A percentile compares a stretch with the other conserved stretches of the same genome.
phyloP scores from a whole-genome alignment of 1,140 invertebrate genomes.

The Drosophila sturtevanti region DNA sequence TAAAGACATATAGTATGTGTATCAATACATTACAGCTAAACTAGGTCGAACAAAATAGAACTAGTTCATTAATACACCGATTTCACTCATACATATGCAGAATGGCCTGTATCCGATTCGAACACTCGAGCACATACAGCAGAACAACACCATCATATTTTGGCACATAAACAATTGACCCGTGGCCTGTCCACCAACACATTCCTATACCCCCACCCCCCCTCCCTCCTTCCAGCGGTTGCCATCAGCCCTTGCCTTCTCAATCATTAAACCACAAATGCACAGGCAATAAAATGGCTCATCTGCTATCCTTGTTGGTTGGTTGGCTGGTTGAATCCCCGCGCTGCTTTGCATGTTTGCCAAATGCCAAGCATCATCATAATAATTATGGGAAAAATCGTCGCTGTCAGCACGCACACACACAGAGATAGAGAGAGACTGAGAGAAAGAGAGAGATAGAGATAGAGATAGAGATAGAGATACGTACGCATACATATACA shows the following conservation, averaged over 20 bases:
- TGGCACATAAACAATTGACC: constrained; percentile 60
- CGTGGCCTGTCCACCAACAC: constrained; percentile 2
- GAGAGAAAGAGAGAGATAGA: no score
- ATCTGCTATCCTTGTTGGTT: constrained; percentile 57
- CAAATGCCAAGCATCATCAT: constrained; percentile 79
- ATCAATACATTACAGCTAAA: no score
- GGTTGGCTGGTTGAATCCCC: constrained; percentile 16
- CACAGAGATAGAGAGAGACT: constrained; percentile 14
- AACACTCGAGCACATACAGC: neutral
- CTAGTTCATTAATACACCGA: neutral
- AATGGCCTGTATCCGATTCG: neutral
- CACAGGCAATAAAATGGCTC: constrained; percentile 72
- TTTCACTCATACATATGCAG: neutral
- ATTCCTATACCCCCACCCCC: neutral
- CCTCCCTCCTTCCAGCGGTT: neutral
- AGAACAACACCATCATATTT: constrained; percentile 8
- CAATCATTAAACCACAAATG: constrained; percentile 46
- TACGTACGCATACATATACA: neutral
- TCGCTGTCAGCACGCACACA: constrained; percentile 58
- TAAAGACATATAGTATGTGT: no score
- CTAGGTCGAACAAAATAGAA: neutral
- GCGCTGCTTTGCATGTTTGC: constrained; percentile 62
- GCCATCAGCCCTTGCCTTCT: neutral
- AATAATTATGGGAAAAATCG: constrained; percentile 79
- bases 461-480: constrained; percentile 9